Evolutionary conservation across 2,113 vertebrate genomes (phyloP).

Genomic region (Anas platyrhynchos): DNA sequence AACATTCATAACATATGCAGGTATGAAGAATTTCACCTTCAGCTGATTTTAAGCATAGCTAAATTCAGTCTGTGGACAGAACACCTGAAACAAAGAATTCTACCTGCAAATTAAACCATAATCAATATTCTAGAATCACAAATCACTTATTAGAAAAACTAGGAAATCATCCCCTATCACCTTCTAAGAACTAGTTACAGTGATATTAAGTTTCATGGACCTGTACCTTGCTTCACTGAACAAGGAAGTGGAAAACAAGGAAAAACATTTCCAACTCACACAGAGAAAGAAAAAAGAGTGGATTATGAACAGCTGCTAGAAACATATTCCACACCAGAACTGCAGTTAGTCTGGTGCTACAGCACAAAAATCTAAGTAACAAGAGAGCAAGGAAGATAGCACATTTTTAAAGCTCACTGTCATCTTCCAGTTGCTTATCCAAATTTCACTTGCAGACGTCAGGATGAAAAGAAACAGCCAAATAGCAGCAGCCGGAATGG

Average conservation of each 20-base stretch:
- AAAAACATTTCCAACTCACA: neutral
- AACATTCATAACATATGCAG: neutral
- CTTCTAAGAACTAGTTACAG: neutral
- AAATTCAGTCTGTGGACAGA: neutral
- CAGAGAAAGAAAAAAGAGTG: neutral
- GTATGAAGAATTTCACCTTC: neutral
- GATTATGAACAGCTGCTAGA: constrained; percentile 40
- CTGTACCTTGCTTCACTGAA: neutral
- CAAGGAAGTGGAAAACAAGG: neutral
- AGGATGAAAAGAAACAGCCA: constrained; percentile 24
- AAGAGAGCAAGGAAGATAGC: neutral
- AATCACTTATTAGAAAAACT: neutral
- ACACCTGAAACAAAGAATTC: neutral
- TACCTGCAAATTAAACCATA: neutral
- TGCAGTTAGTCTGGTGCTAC: constrained; percentile 29
- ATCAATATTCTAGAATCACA: neutral
- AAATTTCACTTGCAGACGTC: constrained; percentile 25
- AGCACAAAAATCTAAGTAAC: constrained; percentile 1
- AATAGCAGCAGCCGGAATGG: neutral
- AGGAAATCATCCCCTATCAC: neutral
- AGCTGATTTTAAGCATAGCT: neutral
- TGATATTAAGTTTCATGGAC: neutral
- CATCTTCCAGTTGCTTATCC: constrained; percentile 37
- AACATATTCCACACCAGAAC: constrained; percentile 32
- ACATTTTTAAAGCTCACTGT: constrained; percentile 16